Base-by-base conservation (phyloP, 1,140 invertebrate genomes). In the Argopecten irradians region DNA sequence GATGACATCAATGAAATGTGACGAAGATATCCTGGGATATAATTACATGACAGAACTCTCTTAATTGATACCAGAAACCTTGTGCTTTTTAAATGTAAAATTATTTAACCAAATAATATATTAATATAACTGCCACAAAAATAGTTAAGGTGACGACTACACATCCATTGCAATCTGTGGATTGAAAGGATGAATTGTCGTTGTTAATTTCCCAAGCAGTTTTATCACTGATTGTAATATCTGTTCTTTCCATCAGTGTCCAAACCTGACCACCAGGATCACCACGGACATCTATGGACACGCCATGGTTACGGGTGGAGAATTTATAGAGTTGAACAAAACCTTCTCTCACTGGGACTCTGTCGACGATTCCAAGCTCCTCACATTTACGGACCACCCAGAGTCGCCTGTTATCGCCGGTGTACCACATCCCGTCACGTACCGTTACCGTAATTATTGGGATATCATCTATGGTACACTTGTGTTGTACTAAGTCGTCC, bases 261-360 rank as follows among this genome's bases (percentile, higher is more conserved):
- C 89, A 89, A 7, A 34, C 9, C 8, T 35, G 33, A 34, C 90
- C 90, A 16, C 88, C 90, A 34, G 90, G 88, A 82, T 84, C 36
- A 0, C 90, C 90, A 0, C 87, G 34, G 1, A 91, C 88, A 32
- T n/a, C 2, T 33, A 91, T 28, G 13, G 34, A 86, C 39, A 32
- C 71, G 11, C 88, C 90, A 35, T 43, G 39, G 85, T 88, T 88
- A 33, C 7, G 0, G 0, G 90, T 89, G 16, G 90, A 89, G 39
- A 89, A 88, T 83, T 91, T 91, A 14, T 8, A n/a, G 1, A n/a
- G 13, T 5, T 71, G 8, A 28, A 71, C 16, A 28, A 28, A 71
- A 7, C 55, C 55, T 71, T 71, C 33, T 55, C 55, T 84, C 34
- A 86, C 88, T 22, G 19, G 28, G 33, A 87, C 46, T 32, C 7